Conservation (phyloP, 1,140 invertebrate genomes). For the Ruditapes philippinarum region DNA sequence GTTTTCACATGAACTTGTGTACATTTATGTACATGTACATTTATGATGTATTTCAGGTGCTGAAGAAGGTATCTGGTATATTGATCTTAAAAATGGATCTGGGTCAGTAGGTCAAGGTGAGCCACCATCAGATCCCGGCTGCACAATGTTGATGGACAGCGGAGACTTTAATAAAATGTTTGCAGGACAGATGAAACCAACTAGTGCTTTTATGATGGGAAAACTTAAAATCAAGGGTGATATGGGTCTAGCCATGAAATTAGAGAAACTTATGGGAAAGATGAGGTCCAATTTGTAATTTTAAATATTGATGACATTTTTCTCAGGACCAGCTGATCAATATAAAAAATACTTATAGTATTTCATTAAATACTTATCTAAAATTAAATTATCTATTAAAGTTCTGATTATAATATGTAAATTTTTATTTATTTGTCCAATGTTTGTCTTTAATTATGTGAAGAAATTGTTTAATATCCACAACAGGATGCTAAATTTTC, state of each 20-base stretch:
- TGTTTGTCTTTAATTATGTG: too few species aligned
- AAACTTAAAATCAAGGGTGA: conserved; percentile 98
- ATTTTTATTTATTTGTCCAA: too few species aligned
- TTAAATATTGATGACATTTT: background rate
- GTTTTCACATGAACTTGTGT: too few species aligned
- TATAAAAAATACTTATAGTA: too few species aligned
- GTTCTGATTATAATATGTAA: too few species aligned
- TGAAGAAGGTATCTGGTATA: conserved; percentile 93
- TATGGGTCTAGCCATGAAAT: conserved; percentile 97
- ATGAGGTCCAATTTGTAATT: conserved; percentile 91
- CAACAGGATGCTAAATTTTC: too few species aligned
- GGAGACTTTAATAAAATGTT: conserved; percentile 89
- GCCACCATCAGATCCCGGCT: conserved; percentile 90
- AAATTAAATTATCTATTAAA: too few species aligned
- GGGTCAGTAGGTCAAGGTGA: conserved; percentile 94
- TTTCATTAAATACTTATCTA: too few species aligned
- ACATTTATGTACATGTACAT: too few species aligned
- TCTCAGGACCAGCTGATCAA: background rate
- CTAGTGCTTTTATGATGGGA: conserved; percentile 97
- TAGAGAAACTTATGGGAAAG: conserved; percentile 96
- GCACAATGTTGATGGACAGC: conserved; percentile 94
- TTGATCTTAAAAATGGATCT: conserved; percentile 96
- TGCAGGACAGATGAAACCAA: conserved; percentile 94
- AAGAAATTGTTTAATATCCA: too few species aligned
- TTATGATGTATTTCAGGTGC: conserved; percentile 88